Evolutionary conservation across 2,888 invertebrate species (phyloP).

Genomic region (Troides helena): DNA sequence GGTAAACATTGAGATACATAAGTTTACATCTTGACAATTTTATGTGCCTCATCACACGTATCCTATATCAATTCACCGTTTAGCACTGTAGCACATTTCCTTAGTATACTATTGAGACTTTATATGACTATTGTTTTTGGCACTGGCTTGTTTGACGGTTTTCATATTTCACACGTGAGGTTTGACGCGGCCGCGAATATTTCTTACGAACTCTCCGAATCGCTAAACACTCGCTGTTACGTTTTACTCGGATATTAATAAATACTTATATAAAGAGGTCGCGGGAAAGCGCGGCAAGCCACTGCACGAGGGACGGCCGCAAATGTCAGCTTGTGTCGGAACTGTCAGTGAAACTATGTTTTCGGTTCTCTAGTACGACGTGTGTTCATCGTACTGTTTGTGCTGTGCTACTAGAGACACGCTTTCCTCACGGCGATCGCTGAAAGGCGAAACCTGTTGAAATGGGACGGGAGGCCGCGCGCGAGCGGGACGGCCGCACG

Average conservation of each 20-base stretch:
- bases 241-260: slow-evolving; percentile 62
- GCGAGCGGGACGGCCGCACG: slow-evolving; percentile 52
- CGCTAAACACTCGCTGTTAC: slow-evolving; percentile 61
- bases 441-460: slow-evolving; percentile 80
- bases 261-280: slow-evolving; percentile 67
- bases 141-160: slow-evolving; percentile 60
- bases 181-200: slow-evolving; percentile 52
- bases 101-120: slow-evolving; percentile 50
- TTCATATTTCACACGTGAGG: slow-evolving; percentile 58
- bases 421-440: slow-evolving; percentile 71
- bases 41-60: slow-evolving; percentile 42
- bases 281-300: slow-evolving; percentile 56
- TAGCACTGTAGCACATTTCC: slow-evolving; percentile 48
- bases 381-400: slow-evolving; percentile 74
- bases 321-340: slow-evolving; percentile 71
- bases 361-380: slow-evolving; percentile 68
- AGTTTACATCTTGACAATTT: slow-evolving; percentile 67
- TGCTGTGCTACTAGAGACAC: slow-evolving; percentile 76
- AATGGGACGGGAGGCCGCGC: slow-evolving; percentile 69
- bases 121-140: slow-evolving; percentile 60
- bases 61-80: slow-evolving; percentile 56
- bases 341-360: slow-evolving; percentile 76
- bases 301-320: slow-evolving; percentile 57
- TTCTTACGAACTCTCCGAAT: slow-evolving; percentile 49
- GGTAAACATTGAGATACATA: slow-evolving; percentile 70